These are phyloP conservation scores for Ascidia mentula DNA, from an alignment of 23 tunicate species.

Conservation along the genomic window DNA sequence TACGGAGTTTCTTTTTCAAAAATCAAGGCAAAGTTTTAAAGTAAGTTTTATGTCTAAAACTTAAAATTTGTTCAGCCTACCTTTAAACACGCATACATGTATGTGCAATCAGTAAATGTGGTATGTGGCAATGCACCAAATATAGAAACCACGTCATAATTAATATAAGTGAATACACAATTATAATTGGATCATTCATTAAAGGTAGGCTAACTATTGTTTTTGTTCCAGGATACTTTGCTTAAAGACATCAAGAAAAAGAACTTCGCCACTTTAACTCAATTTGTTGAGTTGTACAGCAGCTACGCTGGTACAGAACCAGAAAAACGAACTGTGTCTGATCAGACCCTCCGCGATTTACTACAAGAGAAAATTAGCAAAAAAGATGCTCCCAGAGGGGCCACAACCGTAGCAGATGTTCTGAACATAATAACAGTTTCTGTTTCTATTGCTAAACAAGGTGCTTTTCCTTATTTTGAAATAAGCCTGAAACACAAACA, in stretches of 20 bases:
- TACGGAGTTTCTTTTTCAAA: not conserved
- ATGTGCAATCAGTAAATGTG: no score
- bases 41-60: not conserved
- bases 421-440: slow-evolving; percentile 49
- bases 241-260: slow-evolving; percentile 24
- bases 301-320: slow-evolving; percentile 69
- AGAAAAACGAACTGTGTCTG: slow-evolving; percentile 83
- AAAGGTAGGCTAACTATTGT: no score
- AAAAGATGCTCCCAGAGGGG: not conserved
- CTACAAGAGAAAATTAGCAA: slow-evolving; percentile 38
- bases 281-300: slow-evolving; percentile 33
- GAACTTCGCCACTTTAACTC: slow-evolving; percentile 13
- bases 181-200: no score
- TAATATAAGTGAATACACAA: no score
- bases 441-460: slow-evolving; percentile 83
- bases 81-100: no score
- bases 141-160: no score
- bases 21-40: not conserved
- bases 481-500: not conserved
- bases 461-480: not conserved
- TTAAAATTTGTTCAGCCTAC: no score
- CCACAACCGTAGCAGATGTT: slow-evolving; percentile 19
- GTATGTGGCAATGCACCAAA: no score
- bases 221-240: slow-evolving; percentile 16
- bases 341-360: slow-evolving; percentile 68